Evolutionary conservation across 2,888 invertebrate species (phyloP), one percentile per base, ranked within the genome.

Genomic region (Diogma glabrata): DNA sequence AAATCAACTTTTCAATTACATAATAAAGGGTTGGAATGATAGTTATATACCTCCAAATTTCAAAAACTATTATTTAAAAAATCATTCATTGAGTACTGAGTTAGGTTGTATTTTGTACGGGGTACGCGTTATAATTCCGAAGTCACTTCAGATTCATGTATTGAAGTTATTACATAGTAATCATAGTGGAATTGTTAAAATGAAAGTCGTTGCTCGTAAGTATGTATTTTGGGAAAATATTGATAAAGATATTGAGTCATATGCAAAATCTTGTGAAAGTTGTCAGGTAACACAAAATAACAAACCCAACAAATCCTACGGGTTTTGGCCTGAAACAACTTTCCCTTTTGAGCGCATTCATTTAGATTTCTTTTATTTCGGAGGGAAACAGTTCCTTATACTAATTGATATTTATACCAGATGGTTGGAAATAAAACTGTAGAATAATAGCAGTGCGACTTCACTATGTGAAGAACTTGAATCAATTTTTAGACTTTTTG

Each of bases 311-410:
- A 28, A 9, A 16, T 5, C 9, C 4, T 47, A 16, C 23, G 9
- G 8, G 20, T n/a, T n/a, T n/a, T n/a, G n/a, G n/a, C n/a, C n/a
- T n/a, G 19, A 12, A 4, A n/a, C n/a, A n/a, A 20, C 5, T 19
- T 20, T 12, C 33, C 48, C 53, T 12, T 53, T 53, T 26, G 47
- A 43, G 46, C 36, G 48, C 12, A 22, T 53, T 1, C 52, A 54
- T 50, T 12, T 54, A 20, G 50, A 50, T 52, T n/a, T n/a, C n/a
- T 54, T 50, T 40, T 24, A 53, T 45, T 50, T 52, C 38, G 12
- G 17, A 26, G 43, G 38, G 3, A 8, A 47, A 16, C 3, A 24
- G 2, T 54, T 48, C 47, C 47, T 51, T 8, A 30, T 54, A 10
- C 8, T 50, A 12, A 26, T 53, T 20, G 51, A 53, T 47, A 47